Evolutionary conservation across 2,113 vertebrate species (phyloP), one percentile per base, ranked within the genome.

Genomic region (Mesocricetus auratus): DNA sequence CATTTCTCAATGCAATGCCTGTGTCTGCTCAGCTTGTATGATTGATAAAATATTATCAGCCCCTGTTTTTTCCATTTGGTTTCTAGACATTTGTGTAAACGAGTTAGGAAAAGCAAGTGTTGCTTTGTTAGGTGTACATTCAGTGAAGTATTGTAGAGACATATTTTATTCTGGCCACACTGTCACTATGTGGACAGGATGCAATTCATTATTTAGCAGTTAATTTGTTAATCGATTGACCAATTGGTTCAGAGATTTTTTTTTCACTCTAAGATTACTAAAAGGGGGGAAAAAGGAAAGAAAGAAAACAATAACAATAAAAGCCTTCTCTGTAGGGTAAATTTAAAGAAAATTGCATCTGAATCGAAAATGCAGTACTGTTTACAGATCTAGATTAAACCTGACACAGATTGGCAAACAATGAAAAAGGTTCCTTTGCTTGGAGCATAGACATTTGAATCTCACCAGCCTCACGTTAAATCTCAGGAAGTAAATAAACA

Each of bases 171-270:
- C 98, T 97, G 78, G 93, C 77, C 53, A 86, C 90, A 86, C 96
- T 98, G 98, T 98, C 98, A 98, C 85, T 58, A 73, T 97, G 96
- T 97, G 56, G 92, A 97, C 98, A 1, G 56, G 92, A 82, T 79
- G 78, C 89, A 91, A 98, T 98, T 93, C 92, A 98, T 98, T 98
- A 98, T 98, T 98, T 98, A 98, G 96, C 88, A 98, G 95, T 98
- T 98, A 98, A 98, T 98, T 98, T 98, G 98, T 98, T 98, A 98
- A 99, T 98, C 68, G 83, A 98, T 98, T 99, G 97, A 98, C 98
- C 88, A 87, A 98, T 98, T 98, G 97, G 98, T 98, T 97, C 96
- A 97, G 92, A 88, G 53, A 94, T 95, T 97, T 98, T 95, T 85
- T 98, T 71, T 98, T 97, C 97, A 97, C 86, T 97, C 73, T 81